Percentiles rank a stretch among this genome's conserved stretches.
phyloP scores from a whole-genome alignment of 2,797 vertebrate species.

The Ptychadena robeensis region DNA sequence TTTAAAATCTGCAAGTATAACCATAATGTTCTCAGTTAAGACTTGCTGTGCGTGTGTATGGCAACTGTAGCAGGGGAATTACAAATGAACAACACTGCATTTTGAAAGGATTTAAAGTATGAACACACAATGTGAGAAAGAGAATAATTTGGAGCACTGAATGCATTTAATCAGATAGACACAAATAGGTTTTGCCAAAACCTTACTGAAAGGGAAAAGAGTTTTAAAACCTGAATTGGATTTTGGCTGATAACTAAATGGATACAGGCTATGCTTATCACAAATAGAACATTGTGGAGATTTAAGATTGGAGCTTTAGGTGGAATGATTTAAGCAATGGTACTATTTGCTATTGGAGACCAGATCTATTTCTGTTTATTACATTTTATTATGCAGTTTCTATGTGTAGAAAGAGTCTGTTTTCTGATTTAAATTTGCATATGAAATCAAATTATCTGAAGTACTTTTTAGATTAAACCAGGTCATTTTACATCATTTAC shows the following conservation, averaged over 20 bases:
- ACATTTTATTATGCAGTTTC: not conserved
- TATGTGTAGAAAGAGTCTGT: not conserved
- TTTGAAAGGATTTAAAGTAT: not conserved
- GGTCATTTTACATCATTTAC: too few relatives aligned
- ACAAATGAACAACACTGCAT: not conserved
- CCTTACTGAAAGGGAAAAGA: not conserved
- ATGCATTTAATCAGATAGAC: constrained; percentile 12
- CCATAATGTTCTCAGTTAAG: constrained; percentile 1
- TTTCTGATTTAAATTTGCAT: too few relatives aligned
- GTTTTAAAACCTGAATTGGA: constrained; percentile 12
- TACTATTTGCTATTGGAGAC: not conserved
- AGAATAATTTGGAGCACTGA: constrained; percentile 1
- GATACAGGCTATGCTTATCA: not conserved
- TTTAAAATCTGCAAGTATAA: not conserved
- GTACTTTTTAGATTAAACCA: too few relatives aligned
- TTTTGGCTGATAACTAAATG: constrained; percentile 1
- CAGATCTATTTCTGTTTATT: not conserved
- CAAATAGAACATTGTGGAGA: not conserved
- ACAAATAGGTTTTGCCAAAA: constrained; percentile 22
- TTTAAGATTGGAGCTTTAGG: not conserved
- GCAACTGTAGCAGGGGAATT: not conserved
- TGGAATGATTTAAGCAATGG: not conserved
- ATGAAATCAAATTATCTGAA: too few relatives aligned
- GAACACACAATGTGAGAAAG: not conserved
- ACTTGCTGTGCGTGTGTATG: not conserved